Evolutionary conservation across 2,888 invertebrate species (phyloP), one percentile per base, ranked within the genome.

Genomic region (Lasioglossum villosulum): DNA sequence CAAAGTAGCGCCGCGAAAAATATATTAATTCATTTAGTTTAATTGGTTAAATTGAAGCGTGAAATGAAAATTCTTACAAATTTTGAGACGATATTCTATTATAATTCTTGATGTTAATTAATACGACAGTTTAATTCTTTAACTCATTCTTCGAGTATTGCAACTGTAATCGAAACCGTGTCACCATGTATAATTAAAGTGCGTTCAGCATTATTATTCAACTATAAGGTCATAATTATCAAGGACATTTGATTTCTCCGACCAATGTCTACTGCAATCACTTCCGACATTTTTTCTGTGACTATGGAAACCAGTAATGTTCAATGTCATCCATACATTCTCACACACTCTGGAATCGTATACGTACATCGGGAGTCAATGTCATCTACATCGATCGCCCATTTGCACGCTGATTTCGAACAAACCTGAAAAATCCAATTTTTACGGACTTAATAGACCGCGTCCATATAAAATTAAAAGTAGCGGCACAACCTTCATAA

Each of bases 381-480:
- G 79, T 30, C 83, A 48, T 23, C 48, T 30, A 39, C 73, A 68
- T 79, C 74, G 52, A 52, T 52, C 10, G n/a, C 76, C 59, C 75
- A 75, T 79, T 79, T 45, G 76, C 79, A 79, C 42, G 73, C 73
- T 23, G 34, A 52, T 42, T 59, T 56, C 12, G 42, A 34, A 19
- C 0, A n/a, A 14, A 37, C 48, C 56, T 74, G 80, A 80, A 85
- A 85, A 71, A 71, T 77, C 1, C 19, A 34, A 83, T 70, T 76
- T 77, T 77, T 77, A n/a, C 42, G 23, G 70, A 74, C n/a, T 39
- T 74, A 83, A 27, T 66, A 77, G 84, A 85, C 85, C 85, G 85
- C 71, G 77, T 74, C 79, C 74, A 52, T 71, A 48, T 85, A 59
- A 77, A 80, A 83, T 80, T 70, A 73, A 75, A 80, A 80, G 70